Evolutionary conservation across 2,888 invertebrate species (phyloP), one percentile per base, ranked within the genome.

Genomic region (Atrina japonica): DNA sequence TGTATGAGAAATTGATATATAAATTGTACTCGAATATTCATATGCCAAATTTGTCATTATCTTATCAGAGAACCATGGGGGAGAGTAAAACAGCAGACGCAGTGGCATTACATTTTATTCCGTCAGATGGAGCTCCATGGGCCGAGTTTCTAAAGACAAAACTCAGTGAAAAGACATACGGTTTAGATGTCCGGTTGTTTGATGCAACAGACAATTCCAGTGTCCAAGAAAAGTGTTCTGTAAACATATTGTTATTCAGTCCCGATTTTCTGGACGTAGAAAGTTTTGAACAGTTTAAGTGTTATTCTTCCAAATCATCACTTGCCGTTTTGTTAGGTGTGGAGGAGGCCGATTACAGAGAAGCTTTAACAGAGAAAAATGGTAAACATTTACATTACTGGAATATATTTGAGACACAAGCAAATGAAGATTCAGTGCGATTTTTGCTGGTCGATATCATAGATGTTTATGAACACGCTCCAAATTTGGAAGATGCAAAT

Each of bases 391-490:
- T 64, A 1, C 11, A n/a, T 21, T 11, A 21, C 14, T 53, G 52
- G 52, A 35, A 35, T 6, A 25, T 64, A 25, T 64, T 64, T 53
- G 64, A 64, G 43, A 64, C 64, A 7, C 41, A 64, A 41, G 64
- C 64, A 25, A 64, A 52, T 40, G 64, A 64, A 25, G 53, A 43
- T 41, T 64, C 64, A 9, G 64, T 64, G n/a, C 35, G 64, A 40
- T 30, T 25, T 41, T 29, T 64, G 6, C 27, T 64, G 41, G 52
- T 64, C 6, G 43, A 53, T 27, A 64, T 64, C 27, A 64, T 64
- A 25, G 53, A 53, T 27, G 18, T 64, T 0, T 64, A 64, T 35
- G 64, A 64, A 27, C 29, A 52, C 9, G 52, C 25, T 7, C 52
- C n/a, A 18, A 21, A 9, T 25, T n/a, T 52, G 16, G 52, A 52